Conservation (phyloP, 1,140 invertebrate species). For the Berghia stephanieae region DNA sequence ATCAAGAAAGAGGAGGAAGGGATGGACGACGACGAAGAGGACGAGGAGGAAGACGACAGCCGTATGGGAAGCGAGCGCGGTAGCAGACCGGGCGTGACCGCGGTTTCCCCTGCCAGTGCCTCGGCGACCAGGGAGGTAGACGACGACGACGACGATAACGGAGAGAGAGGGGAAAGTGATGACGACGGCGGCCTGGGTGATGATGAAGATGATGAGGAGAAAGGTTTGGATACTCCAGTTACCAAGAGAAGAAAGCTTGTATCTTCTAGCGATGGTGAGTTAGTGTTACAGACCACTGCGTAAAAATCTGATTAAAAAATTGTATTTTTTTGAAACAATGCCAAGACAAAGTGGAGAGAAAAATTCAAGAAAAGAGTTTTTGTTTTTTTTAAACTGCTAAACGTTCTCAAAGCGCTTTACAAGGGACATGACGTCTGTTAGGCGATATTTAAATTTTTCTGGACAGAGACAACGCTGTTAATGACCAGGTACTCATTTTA, state of each 20-base stretch:
- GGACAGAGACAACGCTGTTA: no score
- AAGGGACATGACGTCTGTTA: no score
- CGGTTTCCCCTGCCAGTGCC: neutral
- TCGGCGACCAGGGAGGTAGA: neutral
- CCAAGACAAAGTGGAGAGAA: neutral
- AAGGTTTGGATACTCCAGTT: neutral
- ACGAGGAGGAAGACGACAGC: conserved; percentile 18
- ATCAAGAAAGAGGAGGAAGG: neutral
- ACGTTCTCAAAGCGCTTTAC: no score
- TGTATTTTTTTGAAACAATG: neutral
- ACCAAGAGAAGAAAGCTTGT: conserved; percentile 29
- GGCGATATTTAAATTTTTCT: no score
- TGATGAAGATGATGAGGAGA: conserved; percentile 34
- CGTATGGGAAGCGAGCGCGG: neutral
- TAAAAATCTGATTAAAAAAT: no score
- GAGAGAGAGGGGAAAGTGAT: conserved; percentile 23
- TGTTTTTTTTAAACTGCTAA: neutral
- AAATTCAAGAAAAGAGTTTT: neutral
- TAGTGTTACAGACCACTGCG: neutral
- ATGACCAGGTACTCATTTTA: no score
- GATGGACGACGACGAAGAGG: conserved; percentile 28
- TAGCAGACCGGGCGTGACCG: conserved; percentile 3
- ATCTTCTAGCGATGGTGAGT: conserved; percentile 20
- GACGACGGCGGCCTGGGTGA: conserved; percentile 21
- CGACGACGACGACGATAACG: conserved; percentile 31